phyloP scores from a whole-genome alignment of 2,888 invertebrate species.

The Caenorhabditis auriculariae region DNA sequence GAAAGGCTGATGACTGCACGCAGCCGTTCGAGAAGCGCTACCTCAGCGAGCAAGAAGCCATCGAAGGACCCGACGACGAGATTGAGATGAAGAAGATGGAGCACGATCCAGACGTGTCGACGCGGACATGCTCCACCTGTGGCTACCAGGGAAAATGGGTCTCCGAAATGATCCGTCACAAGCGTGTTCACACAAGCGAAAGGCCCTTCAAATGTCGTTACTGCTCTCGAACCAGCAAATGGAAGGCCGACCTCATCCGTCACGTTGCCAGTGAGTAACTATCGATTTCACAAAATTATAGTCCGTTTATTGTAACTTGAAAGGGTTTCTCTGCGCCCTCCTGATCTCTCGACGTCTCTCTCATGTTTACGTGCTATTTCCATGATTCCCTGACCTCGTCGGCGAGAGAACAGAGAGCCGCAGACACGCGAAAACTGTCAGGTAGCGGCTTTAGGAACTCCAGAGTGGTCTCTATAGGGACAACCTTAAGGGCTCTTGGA shows the following conservation, averaged over 20 bases:
- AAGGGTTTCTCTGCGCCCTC: too few species aligned
- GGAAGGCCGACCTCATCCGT: constrained; percentile 68
- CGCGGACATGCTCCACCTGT: constrained; percentile 62
- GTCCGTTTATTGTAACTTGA: too few species aligned
- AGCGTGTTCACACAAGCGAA: constrained; percentile 65
- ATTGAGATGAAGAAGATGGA: constrained; percentile 59
- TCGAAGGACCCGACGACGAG: too few species aligned
- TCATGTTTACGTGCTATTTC: too few species aligned
- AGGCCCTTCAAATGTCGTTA: constrained; percentile 67
- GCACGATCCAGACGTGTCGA: constrained; percentile 62
- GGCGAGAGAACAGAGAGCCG: too few species aligned
- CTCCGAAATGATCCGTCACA: constrained; percentile 67
- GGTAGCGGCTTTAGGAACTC: too few species aligned
- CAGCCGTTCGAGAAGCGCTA: constrained; percentile 53
- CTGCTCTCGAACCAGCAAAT: constrained; percentile 67
- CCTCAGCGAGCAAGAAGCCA: constrained; percentile 61
- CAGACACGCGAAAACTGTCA: too few species aligned
- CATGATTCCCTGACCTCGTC: too few species aligned
- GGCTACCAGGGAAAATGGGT: constrained; percentile 65
- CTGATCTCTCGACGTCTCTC: too few species aligned
- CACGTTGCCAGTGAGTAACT: constrained; percentile 65
- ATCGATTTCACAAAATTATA: background rate
- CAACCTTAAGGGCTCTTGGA: too few species aligned
- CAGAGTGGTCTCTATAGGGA: too few species aligned
- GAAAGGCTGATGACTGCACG: constrained; percentile 50